These are phyloP conservation scores for Ctenochaetus hawaiiensis DNA, from an alignment of 2,797 vertebrate genomes.

Conservation along the genomic window DNA sequence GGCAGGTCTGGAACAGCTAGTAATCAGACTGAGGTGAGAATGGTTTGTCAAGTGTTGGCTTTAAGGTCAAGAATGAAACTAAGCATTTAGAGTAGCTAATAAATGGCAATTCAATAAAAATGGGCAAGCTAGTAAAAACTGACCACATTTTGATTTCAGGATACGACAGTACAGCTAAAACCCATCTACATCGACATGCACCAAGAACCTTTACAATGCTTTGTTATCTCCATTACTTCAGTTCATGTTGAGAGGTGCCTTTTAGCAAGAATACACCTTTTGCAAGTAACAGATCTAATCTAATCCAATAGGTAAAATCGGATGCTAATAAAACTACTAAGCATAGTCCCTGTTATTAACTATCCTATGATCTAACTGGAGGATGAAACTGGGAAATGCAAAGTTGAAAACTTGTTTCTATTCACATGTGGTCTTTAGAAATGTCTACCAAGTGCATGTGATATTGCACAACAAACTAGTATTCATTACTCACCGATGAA, in stretches of 20 bases:
- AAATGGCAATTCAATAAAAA: constrained; percentile 4
- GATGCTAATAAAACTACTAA: constrained; percentile 20
- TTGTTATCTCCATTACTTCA: constrained; percentile 19
- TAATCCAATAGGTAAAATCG: constrained; percentile 11
- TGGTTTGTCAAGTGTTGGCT: background rate
- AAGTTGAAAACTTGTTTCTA: background rate
- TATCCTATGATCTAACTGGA: background rate
- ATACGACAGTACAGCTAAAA: constrained; percentile 20
- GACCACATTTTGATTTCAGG: constrained; percentile 47
- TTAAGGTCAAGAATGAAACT: background rate
- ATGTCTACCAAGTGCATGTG: constrained; percentile 11
- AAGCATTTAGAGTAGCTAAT: background rate
- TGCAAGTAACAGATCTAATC: background rate
- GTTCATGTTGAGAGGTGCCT: background rate
- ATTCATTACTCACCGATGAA: constrained; percentile 31
- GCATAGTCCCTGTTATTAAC: constrained; percentile 10
- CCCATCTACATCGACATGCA: background rate
- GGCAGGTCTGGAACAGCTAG: background rate
- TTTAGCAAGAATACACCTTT: constrained; percentile 3
- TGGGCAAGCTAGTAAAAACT: constrained; percentile 35
- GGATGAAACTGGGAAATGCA: background rate
- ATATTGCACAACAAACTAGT: background rate
- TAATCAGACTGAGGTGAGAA: background rate
- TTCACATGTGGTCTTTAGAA: background rate
- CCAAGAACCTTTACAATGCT: background rate